A percentile compares a stretch with the other conserved stretches of the same genome.
phyloP scores from a whole-genome alignment of 1,140 invertebrate genomes.

The Kradibia gibbosae region DNA sequence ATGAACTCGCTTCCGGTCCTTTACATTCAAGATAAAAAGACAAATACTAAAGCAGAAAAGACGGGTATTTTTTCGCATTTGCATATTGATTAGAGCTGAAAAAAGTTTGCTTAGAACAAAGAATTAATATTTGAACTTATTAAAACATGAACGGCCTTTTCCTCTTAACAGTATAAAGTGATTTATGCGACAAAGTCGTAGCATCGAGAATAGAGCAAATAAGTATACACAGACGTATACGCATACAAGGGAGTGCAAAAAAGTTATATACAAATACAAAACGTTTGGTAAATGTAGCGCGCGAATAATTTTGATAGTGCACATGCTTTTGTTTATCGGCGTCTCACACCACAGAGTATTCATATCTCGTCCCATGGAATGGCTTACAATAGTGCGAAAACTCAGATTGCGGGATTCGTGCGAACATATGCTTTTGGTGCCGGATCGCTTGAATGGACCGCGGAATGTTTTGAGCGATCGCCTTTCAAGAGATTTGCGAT shows the following conservation, averaged over 20 bases:
- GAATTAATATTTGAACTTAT: background rate
- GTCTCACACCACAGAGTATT: background rate
- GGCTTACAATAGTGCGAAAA: background rate
- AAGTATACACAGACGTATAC: background rate
- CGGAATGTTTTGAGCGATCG: background rate
- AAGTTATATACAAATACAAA: too few species aligned
- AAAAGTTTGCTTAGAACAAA: too few species aligned
- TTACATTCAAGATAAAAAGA: background rate
- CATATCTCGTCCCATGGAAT: background rate
- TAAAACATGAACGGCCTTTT: background rate
- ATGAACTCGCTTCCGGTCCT: background rate
- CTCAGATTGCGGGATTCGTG: background rate
- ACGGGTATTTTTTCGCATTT: background rate
- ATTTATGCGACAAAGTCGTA: background rate
- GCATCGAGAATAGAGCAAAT: background rate
- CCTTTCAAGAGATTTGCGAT: constrained; percentile 6
- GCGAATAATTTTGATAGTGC: background rate
- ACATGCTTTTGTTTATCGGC: background rate
- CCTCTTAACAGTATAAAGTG: background rate
- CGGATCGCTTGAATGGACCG: background rate
- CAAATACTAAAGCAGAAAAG: background rate
- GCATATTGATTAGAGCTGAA: too few species aligned
- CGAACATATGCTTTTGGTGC: background rate
- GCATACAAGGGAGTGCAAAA: background rate
- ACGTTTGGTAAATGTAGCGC: background rate